These are phyloP conservation scores for Euphydryas editha DNA, from an alignment of 2,888 invertebrate genomes.

Conservation along the genomic window DNA sequence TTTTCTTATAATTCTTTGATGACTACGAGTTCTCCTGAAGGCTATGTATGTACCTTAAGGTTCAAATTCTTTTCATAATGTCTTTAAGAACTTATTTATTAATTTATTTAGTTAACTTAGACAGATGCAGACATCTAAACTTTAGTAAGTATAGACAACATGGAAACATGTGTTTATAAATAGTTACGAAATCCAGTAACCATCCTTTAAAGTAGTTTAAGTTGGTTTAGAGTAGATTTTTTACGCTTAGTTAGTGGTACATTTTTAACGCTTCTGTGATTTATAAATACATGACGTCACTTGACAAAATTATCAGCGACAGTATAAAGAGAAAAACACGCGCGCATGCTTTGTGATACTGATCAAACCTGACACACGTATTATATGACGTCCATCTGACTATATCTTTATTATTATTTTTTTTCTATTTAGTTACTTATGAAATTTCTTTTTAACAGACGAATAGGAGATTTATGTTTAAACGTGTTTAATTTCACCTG, in stretches of 20 bases:
- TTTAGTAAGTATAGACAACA: not conserved
- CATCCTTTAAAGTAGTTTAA: slow-evolving; percentile 48
- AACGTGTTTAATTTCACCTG: too few relatives aligned
- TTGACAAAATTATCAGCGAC: slow-evolving; percentile 67
- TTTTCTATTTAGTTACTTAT: not conserved
- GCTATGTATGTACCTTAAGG: too few relatives aligned
- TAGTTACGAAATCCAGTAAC: slow-evolving; percentile 48
- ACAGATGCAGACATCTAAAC: not conserved
- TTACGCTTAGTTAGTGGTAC: slow-evolving; percentile 48
- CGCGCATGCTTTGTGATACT: slow-evolving; percentile 59
- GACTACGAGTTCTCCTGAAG: too few relatives aligned
- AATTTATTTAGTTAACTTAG: too few relatives aligned
- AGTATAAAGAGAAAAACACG: slow-evolving; percentile 75
- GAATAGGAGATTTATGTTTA: too few relatives aligned
- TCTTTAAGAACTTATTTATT: too few relatives aligned
- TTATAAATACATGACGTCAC: slow-evolving; percentile 60
- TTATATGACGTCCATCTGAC: slow-evolving; percentile 15
- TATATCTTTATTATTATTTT: slow-evolving; percentile 8
- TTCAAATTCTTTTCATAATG: too few relatives aligned
- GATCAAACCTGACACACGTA: slow-evolving; percentile 46
- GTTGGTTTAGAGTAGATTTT: slow-evolving; percentile 56
- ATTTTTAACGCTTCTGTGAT: slow-evolving; percentile 52
- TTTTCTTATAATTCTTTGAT: too few relatives aligned
- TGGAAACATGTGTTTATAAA: not conserved
- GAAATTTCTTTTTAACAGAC: too few relatives aligned